phyloP scores from a whole-genome alignment of 2,888 invertebrate genomes.

The Hypena proboscidalis region DNA sequence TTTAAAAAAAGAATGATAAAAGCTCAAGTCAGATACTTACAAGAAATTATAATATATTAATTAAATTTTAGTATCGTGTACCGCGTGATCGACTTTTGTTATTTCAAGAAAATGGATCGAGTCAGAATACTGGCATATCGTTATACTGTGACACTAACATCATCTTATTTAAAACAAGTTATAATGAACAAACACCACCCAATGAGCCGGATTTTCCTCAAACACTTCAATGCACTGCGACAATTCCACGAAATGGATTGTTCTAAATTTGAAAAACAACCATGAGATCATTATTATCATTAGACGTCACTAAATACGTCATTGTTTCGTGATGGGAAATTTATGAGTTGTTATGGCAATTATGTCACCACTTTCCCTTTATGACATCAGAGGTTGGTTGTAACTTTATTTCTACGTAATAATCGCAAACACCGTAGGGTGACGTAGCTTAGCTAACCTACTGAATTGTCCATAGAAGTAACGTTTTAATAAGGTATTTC shows the following conservation, averaged over 20 bases:
- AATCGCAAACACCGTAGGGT: too few relatives aligned
- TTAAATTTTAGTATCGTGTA: too few relatives aligned
- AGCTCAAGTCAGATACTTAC: too few relatives aligned
- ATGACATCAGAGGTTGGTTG: neutral
- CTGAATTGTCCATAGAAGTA: slow-evolving; percentile 7
- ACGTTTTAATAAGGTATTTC: too few relatives aligned
- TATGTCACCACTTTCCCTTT: neutral
- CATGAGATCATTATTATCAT: neutral
- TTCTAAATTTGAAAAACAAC: neutral
- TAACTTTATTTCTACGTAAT: neutral
- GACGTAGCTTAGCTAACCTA: too few relatives aligned
- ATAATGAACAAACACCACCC: neutral
- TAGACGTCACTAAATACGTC: neutral
- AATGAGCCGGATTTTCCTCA: slow-evolving; percentile 3
- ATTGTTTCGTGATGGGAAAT: slow-evolving; percentile 15
- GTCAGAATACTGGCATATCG: too few relatives aligned
- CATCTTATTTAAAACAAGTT: neutral
- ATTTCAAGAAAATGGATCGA: too few relatives aligned
- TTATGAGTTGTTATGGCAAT: slow-evolving; percentile 9
- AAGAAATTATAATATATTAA: too few relatives aligned
- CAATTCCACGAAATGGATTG: neutral
- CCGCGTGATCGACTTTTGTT: too few relatives aligned
- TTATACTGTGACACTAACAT: too few relatives aligned
- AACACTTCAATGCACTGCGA: neutral
- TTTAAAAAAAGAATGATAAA: too few relatives aligned